A percentile compares a stretch with the other conserved stretches of the same genome.
Evolutionary conservation across 2,113 vertebrate genomes (phyloP).

Genomic region (Puntigrus tetrazona): DNA sequence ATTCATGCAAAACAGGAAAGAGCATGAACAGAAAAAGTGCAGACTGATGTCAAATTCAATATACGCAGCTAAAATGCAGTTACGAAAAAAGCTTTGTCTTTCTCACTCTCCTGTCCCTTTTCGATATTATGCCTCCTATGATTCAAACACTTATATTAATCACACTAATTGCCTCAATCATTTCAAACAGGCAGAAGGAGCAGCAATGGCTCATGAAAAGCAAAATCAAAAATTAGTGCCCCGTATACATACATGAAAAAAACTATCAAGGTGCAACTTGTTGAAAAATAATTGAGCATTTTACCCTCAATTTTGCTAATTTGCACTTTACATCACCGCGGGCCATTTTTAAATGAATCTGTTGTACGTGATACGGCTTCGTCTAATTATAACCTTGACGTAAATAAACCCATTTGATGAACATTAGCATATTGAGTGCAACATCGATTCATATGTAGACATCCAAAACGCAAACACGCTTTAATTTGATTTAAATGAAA

Average conservation of each 20-base stretch:
- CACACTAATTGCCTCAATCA: background rate
- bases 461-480: background rate
- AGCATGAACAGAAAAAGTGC: background rate
- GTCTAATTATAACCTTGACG: background rate
- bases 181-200: background rate
- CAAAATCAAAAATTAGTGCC: background rate
- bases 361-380: background rate
- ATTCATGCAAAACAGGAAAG: too few relatives aligned
- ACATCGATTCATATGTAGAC: background rate
- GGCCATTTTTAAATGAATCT: background rate
- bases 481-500: background rate
- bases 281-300: background rate
- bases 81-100: background rate
- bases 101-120: background rate
- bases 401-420: background rate
- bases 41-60: background rate
- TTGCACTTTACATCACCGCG: background rate
- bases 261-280: background rate
- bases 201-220: background rate
- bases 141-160: slow-evolving; percentile 1
- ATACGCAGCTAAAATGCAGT: background rate
- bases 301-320: background rate
- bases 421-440: background rate
- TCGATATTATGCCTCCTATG: background rate
- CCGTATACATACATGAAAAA: background rate